Percentiles rank a stretch among this genome's conserved stretches.
Evolutionary conservation across 2,113 vertebrate genomes (phyloP).

Genomic region (Rostratula benghalensis): DNA sequence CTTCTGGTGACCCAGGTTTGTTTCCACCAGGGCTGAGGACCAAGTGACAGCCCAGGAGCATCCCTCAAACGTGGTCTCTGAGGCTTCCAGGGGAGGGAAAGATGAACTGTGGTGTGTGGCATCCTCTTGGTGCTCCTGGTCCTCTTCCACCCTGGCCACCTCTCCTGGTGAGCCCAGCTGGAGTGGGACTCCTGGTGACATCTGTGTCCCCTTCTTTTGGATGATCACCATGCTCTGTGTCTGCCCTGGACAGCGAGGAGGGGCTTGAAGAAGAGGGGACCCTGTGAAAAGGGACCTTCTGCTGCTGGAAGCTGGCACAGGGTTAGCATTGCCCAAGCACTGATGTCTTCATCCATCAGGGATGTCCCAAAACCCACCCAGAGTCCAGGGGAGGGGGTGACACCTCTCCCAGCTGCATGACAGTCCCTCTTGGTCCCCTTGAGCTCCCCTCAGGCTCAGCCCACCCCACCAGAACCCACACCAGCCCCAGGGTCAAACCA

Average conservation of each 20-base stretch:
- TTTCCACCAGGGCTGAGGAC: neutral
- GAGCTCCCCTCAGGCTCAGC: neutral
- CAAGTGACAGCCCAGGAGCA: neutral
- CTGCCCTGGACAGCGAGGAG: neutral
- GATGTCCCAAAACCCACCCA: neutral
- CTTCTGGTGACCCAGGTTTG: neutral
- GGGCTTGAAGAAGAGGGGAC: neutral
- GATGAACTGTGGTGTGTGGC: accelerated
- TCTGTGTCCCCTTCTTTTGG: neutral
- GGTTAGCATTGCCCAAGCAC: neutral
- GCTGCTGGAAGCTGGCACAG: neutral
- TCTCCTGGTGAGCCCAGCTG: accelerated
- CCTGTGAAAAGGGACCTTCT: neutral
- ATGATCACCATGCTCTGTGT: neutral
- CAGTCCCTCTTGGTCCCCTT: neutral
- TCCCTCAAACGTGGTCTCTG: accelerated
- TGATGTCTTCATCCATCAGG: neutral
- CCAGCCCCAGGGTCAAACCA: neutral
- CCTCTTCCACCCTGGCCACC: neutral
- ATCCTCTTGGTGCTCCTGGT: neutral
- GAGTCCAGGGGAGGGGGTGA: neutral
- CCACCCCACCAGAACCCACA: neutral
- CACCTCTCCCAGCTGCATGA: neutral
- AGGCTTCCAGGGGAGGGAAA: neutral
- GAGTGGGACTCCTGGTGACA: neutral